phyloP scores from a whole-genome alignment of 2,888 invertebrate genomes.

The Erynnis tages region DNA sequence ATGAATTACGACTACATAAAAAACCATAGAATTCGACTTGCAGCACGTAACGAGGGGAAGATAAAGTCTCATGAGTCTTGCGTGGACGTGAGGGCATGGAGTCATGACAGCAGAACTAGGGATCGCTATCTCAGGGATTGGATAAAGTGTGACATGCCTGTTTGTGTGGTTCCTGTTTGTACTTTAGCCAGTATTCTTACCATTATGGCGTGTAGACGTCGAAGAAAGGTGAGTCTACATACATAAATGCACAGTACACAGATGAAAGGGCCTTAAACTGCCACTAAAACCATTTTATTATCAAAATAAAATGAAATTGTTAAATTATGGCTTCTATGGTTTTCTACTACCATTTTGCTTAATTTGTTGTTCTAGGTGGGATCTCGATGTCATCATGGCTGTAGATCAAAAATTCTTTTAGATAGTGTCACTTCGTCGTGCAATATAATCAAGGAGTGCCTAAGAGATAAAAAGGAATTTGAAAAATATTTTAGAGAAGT shows the following conservation, averaged over 20 bases:
- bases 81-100: conserved; percentile 79
- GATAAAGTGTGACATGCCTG: conserved; percentile 67
- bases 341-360: background rate
- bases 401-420: conserved; percentile 63
- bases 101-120: conserved; percentile 57
- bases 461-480: conserved; percentile 51
- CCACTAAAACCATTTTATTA: no score
- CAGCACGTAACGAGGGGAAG: conserved; percentile 75
- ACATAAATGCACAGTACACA: no score
- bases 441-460: conserved; percentile 57
- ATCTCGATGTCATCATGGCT: conserved; percentile 63
- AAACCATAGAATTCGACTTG: conserved; percentile 44
- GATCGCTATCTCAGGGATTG: conserved; percentile 66
- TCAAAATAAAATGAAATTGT: no score
- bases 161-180: conserved; percentile 52
- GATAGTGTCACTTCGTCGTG: conserved; percentile 65
- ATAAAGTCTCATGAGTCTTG: conserved; percentile 79
- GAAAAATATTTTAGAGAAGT: conserved; percentile 67
- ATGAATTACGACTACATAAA: conserved; percentile 49
- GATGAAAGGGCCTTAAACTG: no score
- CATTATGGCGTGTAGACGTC: conserved; percentile 55
- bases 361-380: conserved; percentile 27
- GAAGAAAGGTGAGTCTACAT: conserved; percentile 54
- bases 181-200: conserved; percentile 49
- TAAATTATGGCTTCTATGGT: background rate